These are phyloP conservation scores for Altica lythri DNA, from an alignment of 2,888 invertebrate species.

Conservation along the genomic window DNA sequence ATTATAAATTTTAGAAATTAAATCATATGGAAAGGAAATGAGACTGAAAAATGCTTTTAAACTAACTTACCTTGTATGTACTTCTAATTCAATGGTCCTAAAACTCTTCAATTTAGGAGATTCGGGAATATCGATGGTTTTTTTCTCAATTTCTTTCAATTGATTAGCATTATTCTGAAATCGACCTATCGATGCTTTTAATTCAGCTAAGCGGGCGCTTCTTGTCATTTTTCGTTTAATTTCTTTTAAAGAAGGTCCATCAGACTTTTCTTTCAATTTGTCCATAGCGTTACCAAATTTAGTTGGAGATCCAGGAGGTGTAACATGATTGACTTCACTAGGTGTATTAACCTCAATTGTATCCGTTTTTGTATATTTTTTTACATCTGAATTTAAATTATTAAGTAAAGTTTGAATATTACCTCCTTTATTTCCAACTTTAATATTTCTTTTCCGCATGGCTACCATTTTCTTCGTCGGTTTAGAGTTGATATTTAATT, in stretches of 20 bases:
- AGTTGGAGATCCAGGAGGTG: slow-evolving; percentile 49
- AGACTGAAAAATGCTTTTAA: neutral
- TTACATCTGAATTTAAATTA: slow-evolving; percentile 39
- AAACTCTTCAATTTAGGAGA: slow-evolving; percentile 69
- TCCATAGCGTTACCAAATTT: slow-evolving; percentile 56
- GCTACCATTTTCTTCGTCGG: slow-evolving; percentile 27
- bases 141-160: slow-evolving; percentile 59
- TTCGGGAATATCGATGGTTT: slow-evolving; percentile 50
- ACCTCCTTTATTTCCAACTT: slow-evolving; percentile 40
- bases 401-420: slow-evolving; percentile 48
- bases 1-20: no score
- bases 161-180: slow-evolving; percentile 69
- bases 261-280: slow-evolving; percentile 59
- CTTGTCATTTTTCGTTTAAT: slow-evolving; percentile 70
- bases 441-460: slow-evolving; percentile 37
- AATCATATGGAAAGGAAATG: neutral
- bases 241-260: slow-evolving; percentile 71
- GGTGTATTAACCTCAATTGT: slow-evolving; percentile 13
- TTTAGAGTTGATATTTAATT: slow-evolving; percentile 32
- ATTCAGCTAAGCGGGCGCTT: slow-evolving; percentile 71
- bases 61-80: slow-evolving; percentile 68
- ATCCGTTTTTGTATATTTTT: slow-evolving; percentile 14
- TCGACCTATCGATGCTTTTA: slow-evolving; percentile 69
- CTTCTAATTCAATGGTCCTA: slow-evolving; percentile 75
- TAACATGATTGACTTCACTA: slow-evolving; percentile 37